A percentile compares a stretch with the other conserved stretches of the same genome.
These are phyloP conservation scores for Uloborus plumipes DNA, from an alignment of 2,888 invertebrate species.

Conservation along the genomic window DNA sequence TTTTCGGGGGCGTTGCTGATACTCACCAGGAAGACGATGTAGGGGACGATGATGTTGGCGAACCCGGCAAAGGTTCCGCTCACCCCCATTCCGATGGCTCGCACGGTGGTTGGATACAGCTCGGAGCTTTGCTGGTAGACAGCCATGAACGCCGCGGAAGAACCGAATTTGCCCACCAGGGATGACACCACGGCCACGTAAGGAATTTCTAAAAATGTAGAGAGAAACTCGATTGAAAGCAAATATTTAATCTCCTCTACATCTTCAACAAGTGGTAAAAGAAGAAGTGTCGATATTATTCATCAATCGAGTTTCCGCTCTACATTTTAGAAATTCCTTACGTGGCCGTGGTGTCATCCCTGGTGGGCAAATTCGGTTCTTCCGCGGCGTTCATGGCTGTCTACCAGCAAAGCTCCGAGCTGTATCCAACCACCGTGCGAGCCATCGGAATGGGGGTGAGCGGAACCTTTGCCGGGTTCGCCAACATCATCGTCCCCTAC, in stretches of 20 bases:
- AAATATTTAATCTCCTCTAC: too few relatives aligned
- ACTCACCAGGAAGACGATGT: slow-evolving; percentile 63
- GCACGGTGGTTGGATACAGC: slow-evolving; percentile 78
- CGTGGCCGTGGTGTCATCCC: slow-evolving; percentile 36
- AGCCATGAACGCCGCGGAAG: slow-evolving; percentile 76
- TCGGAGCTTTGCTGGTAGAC: slow-evolving; percentile 78
- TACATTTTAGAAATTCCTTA: slow-evolving; percentile 18
- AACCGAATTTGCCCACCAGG: slow-evolving; percentile 66
- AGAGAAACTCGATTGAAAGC: neutral
- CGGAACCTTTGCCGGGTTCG: slow-evolving; percentile 70
- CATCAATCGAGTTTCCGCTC: neutral
- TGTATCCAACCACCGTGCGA: slow-evolving; percentile 79
- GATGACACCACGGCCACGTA: slow-evolving; percentile 41
- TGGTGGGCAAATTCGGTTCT: slow-evolving; percentile 68
- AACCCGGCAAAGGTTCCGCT: slow-evolving; percentile 72
- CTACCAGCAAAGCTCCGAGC: slow-evolving; percentile 78
- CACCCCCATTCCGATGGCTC: slow-evolving; percentile 78
- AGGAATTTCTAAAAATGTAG: slow-evolving; percentile 13
- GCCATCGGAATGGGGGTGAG: slow-evolving; percentile 78
- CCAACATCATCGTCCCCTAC: slow-evolving; percentile 60
- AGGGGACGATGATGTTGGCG: slow-evolving; percentile 57
- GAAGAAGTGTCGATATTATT: too few relatives aligned
- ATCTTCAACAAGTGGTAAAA: too few relatives aligned
- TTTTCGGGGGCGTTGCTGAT: too few relatives aligned
- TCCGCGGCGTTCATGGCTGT: slow-evolving; percentile 76